Percentiles rank a stretch among this genome's conserved stretches.
Evolutionary conservation across 2,113 vertebrate genomes (phyloP).

Genomic region (Micromys minutus): DNA sequence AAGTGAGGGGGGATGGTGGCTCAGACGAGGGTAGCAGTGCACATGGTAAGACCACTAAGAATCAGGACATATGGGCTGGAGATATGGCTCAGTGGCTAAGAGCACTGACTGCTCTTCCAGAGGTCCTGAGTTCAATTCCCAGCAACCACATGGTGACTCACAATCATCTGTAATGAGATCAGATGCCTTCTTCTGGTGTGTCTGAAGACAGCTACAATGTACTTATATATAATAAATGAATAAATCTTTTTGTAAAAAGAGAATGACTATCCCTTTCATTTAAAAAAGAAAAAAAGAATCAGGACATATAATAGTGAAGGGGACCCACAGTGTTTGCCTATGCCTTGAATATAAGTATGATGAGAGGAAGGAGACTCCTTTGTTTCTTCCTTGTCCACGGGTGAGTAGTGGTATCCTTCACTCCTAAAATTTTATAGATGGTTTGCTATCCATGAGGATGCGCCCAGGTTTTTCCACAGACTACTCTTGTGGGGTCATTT

Average conservation of each 20-base stretch:
- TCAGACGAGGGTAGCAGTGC: background rate
- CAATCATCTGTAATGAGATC: too few species aligned
- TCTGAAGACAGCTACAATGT: too few species aligned
- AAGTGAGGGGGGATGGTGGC: background rate
- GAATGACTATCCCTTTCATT: too few species aligned
- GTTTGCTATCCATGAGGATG: background rate
- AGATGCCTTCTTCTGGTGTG: too few species aligned
- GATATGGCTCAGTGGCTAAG: too few species aligned
- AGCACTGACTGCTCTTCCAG: too few species aligned
- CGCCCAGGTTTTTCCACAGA: background rate
- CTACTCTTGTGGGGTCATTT: background rate
- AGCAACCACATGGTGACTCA: too few species aligned
- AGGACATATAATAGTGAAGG: background rate
- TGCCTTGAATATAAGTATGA: background rate
- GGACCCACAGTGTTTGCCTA: background rate
- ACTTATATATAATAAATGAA: too few species aligned
- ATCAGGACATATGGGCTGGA: too few species aligned
- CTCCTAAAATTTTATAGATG: background rate
- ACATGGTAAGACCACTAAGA: background rate
- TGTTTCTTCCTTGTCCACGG: background rate
- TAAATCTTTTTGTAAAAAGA: too few species aligned
- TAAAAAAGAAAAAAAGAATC: too few species aligned
- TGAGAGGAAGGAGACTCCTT: background rate
- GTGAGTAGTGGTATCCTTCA: background rate
- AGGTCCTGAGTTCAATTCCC: too few species aligned